Evolutionary conservation across 1,140 invertebrate genomes (phyloP).

Genomic region (Branchinecta lindahli): DNA sequence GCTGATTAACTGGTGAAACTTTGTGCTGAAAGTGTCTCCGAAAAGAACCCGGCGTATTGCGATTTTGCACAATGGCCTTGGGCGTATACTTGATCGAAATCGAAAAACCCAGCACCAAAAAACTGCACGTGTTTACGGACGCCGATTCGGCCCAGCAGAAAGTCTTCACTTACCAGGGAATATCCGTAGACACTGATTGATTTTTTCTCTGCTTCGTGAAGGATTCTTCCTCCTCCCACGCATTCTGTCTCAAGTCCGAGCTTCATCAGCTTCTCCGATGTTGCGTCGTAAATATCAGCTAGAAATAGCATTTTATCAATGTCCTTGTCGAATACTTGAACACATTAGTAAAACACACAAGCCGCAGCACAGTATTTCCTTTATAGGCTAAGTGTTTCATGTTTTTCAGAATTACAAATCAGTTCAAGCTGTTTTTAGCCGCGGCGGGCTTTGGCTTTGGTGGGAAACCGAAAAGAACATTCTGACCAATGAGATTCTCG

Average conservation of each 20-base stretch:
- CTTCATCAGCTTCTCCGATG: slow-evolving; percentile 34
- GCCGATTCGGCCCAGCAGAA: neutral
- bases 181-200: slow-evolving; percentile 70
- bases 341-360: neutral
- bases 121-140: no score
- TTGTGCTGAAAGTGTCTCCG: no score
- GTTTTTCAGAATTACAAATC: no score
- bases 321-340: neutral
- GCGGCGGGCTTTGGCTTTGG: no score
- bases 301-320: slow-evolving; percentile 16
- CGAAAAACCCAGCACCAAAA: no score
- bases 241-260: slow-evolving; percentile 48
- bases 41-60: no score
- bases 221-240: slow-evolving; percentile 67
- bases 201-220: slow-evolving; percentile 53
- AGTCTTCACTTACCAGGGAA: slow-evolving; percentile 44
- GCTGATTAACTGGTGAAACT: no score
- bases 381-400: neutral
- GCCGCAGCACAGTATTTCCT: neutral
- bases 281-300: slow-evolving; percentile 52
- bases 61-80: no score
- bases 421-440: no score
- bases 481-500: no score
- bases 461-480: no score
- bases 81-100: no score